Percentiles rank a stretch among this genome's conserved stretches.
Conservation (phyloP, 1,140 invertebrate species). For the Mylabris phalerata region DNA sequence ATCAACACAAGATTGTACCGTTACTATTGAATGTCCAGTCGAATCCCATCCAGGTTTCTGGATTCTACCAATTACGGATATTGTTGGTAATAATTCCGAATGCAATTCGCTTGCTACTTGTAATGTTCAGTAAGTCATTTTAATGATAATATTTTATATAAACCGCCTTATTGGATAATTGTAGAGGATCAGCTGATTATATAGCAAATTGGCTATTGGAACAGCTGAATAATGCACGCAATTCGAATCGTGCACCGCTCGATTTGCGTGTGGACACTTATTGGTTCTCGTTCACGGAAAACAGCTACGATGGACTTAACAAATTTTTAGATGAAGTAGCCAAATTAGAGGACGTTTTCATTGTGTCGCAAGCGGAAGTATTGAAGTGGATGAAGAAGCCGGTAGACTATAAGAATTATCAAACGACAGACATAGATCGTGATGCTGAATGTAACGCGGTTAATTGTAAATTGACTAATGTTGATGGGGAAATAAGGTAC, state of each 20-base stretch:
- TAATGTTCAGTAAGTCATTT: conserved; percentile 40
- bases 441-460: conserved; percentile 30
- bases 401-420: conserved; percentile 18
- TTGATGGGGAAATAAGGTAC: conserved; percentile 37
- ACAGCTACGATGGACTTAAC: conserved; percentile 20
- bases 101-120: conserved; percentile 59
- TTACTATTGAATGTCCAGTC: conserved; percentile 53
- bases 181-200: conserved; percentile 22
- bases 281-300: conserved; percentile 8
- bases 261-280: not conserved
- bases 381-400: conserved; percentile 32
- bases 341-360: conserved; percentile 21
- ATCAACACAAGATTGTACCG: conserved; percentile 54
- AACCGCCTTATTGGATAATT: conserved; percentile 1
- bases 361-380: conserved; percentile 29
- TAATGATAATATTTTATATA: not conserved
- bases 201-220: conserved; percentile 27
- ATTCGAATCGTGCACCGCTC: conserved; percentile 21
- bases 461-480: conserved; percentile 37
- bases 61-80: conserved; percentile 58
- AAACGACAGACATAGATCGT: conserved; percentile 10
- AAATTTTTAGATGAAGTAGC: conserved; percentile 23
- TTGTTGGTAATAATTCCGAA: conserved; percentile 44
- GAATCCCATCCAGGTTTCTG: conserved; percentile 54
- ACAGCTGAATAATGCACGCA: conserved; percentile 18